phyloP scores from a whole-genome alignment of 2,113 vertebrate species.

The Climacteris rufus region DNA sequence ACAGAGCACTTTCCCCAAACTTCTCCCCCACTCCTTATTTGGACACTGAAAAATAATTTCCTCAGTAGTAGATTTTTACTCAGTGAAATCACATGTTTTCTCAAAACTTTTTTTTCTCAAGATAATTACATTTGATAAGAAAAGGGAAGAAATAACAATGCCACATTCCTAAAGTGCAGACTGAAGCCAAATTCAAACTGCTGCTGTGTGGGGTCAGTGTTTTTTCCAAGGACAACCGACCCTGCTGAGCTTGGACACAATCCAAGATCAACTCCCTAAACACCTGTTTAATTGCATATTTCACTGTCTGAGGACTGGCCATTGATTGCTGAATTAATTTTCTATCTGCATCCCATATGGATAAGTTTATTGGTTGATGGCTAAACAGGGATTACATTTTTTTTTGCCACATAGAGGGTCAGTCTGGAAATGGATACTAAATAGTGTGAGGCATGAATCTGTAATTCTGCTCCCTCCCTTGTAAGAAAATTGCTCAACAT shows the following conservation, averaged over 20 bases:
- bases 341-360: constrained; percentile 73
- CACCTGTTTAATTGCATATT: constrained; percentile 83
- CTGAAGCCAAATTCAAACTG: constrained; percentile 56
- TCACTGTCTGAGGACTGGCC: constrained; percentile 14
- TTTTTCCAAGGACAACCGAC: constrained; percentile 43
- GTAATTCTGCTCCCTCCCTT: constrained; percentile 1
- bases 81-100: constrained; percentile 83
- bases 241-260: constrained; percentile 55
- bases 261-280: constrained; percentile 70
- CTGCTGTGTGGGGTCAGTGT: constrained; percentile 62
- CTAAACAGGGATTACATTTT: neutral
- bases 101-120: constrained; percentile 59
- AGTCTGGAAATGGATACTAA: neutral
- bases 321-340: neutral
- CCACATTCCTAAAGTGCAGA: constrained; percentile 65
- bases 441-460: neutral
- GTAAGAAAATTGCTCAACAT: constrained; percentile 50
- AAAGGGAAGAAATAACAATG: constrained; percentile 73
- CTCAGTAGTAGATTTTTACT: constrained; percentile 81
- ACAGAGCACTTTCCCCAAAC: constrained; percentile 5
- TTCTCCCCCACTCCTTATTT: constrained; percentile 76
- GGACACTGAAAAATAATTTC: constrained; percentile 71
- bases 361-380: neutral
- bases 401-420: neutral
- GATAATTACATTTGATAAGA: constrained; percentile 80